phyloP scores from a whole-genome alignment of 2,113 vertebrate genomes.

The Grus americana region DNA sequence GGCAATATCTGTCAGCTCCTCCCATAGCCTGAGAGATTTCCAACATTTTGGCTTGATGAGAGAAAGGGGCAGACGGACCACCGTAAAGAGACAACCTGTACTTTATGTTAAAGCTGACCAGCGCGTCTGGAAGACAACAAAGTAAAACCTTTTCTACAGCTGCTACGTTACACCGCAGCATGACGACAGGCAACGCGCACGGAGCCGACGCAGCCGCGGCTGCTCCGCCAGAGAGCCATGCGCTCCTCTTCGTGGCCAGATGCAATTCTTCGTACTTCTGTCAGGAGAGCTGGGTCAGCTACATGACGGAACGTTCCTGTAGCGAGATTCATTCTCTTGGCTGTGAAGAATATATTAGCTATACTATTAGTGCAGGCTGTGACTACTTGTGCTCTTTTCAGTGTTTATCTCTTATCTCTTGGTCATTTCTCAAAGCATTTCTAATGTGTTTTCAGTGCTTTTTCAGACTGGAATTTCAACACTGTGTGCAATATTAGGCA shows the following conservation, averaged over 20 bases:
- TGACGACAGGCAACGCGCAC: background rate
- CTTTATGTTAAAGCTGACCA: background rate
- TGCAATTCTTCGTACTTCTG: background rate
- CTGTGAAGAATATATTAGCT: background rate
- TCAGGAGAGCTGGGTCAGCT: background rate
- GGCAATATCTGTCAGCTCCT: background rate
- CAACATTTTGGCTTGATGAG: background rate
- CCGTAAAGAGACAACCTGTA: background rate
- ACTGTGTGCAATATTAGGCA: background rate
- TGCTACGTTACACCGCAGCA: fast-evolving
- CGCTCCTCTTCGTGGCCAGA: background rate
- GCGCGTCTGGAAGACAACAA: background rate
- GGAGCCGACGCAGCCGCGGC: background rate
- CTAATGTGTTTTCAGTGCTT: background rate
- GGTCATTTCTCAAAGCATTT: background rate
- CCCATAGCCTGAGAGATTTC: background rate
- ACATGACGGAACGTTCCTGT: background rate
- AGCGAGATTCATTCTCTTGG: background rate
- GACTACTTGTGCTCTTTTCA: background rate
- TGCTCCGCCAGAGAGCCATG: background rate
- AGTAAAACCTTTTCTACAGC: background rate
- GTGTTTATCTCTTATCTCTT: background rate
- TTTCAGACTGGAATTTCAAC: background rate
- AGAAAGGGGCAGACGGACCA: background rate
- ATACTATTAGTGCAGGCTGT: background rate